These are phyloP conservation scores for Serranus cabrilla DNA, from an alignment of 2,797 vertebrate genomes.

Conservation along the genomic window DNA sequence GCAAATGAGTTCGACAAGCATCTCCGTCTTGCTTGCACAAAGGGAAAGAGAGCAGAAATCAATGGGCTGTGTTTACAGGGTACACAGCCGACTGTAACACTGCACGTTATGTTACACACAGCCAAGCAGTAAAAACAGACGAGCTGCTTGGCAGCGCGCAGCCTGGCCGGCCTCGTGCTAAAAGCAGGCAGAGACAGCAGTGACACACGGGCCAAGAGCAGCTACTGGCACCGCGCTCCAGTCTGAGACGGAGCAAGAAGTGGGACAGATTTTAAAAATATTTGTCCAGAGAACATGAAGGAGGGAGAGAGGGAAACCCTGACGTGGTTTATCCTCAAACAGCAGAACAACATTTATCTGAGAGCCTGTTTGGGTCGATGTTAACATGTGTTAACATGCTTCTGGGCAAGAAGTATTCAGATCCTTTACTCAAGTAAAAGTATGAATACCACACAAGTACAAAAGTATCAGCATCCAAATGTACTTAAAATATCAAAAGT, in stretches of 20 bases:
- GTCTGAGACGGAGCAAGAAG: constrained; percentile 47
- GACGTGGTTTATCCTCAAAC: neutral
- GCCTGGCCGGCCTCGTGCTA: constrained; percentile 49
- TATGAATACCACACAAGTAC: too few relatives aligned
- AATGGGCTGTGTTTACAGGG: constrained; percentile 83
- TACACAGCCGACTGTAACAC: constrained; percentile 77
- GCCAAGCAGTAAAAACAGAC: constrained; percentile 75
- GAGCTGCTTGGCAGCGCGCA: constrained; percentile 65
- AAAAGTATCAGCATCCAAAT: too few relatives aligned
- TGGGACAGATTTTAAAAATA: constrained; percentile 40
- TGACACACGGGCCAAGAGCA: constrained; percentile 53
- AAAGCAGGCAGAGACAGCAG: constrained; percentile 51
- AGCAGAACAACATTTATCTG: neutral
- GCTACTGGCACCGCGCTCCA: constrained; percentile 42
- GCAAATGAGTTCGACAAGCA: constrained; percentile 68
- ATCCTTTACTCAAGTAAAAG: too few relatives aligned
- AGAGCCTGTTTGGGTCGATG: too few relatives aligned
- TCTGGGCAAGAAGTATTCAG: too few relatives aligned
- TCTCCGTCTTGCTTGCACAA: constrained; percentile 74
- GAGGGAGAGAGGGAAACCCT: neutral
- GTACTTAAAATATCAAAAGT: too few relatives aligned
- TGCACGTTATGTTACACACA: constrained; percentile 73
- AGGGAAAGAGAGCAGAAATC: constrained; percentile 81
- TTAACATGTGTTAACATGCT: too few relatives aligned
- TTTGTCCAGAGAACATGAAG: constrained; percentile 11